Conservation (phyloP, 2,113 vertebrate genomes). For the Zosterops japonicus region DNA sequence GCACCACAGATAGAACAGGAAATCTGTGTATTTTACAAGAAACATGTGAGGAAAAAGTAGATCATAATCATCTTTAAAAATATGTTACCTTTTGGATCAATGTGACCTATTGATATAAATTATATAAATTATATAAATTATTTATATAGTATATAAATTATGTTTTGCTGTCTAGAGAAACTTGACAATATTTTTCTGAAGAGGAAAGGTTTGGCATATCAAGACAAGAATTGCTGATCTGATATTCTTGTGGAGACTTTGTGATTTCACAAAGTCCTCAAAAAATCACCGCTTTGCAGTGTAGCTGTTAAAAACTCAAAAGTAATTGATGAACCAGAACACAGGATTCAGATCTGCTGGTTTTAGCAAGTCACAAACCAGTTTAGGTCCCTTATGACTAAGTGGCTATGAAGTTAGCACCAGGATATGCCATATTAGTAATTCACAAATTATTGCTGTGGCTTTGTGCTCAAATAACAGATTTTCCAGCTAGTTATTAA, state of each 20-base stretch:
- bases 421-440: neutral
- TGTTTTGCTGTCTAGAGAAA: neutral
- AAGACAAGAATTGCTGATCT: neutral
- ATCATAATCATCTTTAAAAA: neutral
- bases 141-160: neutral
- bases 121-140: too few relatives aligned
- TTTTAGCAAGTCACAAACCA: neutral
- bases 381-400: neutral
- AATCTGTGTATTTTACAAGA: neutral
- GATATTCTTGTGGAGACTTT: fast-evolving
- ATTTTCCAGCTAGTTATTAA: neutral
- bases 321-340: neutral
- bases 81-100: neutral
- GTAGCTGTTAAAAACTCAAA: neutral
- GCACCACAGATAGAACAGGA: neutral
- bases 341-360: neutral
- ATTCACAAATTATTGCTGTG: neutral
- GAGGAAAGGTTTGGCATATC: neutral
- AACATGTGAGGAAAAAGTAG: neutral
- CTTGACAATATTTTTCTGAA: neutral
- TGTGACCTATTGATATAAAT: neutral
- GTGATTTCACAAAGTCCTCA: neutral
- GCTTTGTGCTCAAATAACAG: neutral
- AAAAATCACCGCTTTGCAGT: neutral
- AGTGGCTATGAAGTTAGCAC: neutral